Percentiles rank a stretch among this genome's conserved stretches.
These are phyloP conservation scores for Antheraea pernyi DNA, from an alignment of 1,140 invertebrate species.

Conservation along the genomic window DNA sequence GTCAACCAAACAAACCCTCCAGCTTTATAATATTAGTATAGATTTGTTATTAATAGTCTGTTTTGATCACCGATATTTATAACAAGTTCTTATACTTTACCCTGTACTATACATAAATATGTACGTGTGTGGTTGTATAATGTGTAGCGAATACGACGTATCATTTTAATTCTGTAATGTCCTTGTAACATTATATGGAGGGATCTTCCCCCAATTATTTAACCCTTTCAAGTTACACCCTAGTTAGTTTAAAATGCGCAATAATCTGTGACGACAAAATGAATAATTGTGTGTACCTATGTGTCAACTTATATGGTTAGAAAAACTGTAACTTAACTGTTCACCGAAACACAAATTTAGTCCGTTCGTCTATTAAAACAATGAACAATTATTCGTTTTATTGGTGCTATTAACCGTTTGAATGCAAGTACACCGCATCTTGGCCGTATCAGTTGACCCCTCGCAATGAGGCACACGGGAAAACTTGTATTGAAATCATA, in stretches of 20 bases:
- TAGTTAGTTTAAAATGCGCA: slow-evolving; percentile 40
- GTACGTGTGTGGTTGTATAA: no score
- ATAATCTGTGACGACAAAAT: slow-evolving; percentile 33
- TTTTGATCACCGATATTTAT: no score
- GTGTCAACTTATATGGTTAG: neutral
- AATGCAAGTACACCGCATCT: slow-evolving; percentile 43
- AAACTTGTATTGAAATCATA: slow-evolving; percentile 58
- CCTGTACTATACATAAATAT: no score
- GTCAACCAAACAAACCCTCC: no score
- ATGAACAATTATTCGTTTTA: slow-evolving; percentile 65
- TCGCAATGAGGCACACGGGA: slow-evolving; percentile 59
- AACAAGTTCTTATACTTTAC: no score
- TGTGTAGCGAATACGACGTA: no score
- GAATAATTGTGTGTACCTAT: slow-evolving; percentile 13
- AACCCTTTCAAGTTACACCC: slow-evolving; percentile 61
- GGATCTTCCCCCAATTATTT: slow-evolving; percentile 49
- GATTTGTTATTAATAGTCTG: no score
- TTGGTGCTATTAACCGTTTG: slow-evolving; percentile 57
- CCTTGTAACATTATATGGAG: slow-evolving; percentile 11
- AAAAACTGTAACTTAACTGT: slow-evolving; percentile 9
- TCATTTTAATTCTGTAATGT: neutral
- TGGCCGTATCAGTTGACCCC: slow-evolving; percentile 68
- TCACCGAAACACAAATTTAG: slow-evolving; percentile 6
- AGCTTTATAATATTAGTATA: no score
- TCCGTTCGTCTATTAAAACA: slow-evolving; percentile 43